These are phyloP conservation scores for Hypena proboscidalis DNA, from an alignment of 2,888 invertebrate species.

Conservation along the genomic window DNA sequence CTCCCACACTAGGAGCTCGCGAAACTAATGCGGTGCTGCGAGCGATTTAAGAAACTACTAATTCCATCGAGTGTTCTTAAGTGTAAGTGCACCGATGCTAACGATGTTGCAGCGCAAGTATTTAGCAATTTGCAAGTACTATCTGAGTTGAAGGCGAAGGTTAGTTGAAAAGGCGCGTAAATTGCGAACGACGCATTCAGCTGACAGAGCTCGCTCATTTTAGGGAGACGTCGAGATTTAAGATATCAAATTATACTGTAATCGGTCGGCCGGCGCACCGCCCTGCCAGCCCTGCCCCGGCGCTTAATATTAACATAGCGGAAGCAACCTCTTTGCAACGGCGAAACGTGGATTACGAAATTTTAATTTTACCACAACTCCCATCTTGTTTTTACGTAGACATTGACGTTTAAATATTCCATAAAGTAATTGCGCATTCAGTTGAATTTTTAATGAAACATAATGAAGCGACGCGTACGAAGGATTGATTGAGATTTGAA, in stretches of 20 bases:
- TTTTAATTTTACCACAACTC: constrained; percentile 76
- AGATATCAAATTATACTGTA: constrained; percentile 81
- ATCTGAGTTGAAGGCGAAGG: constrained; percentile 47
- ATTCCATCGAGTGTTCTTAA: constrained; percentile 11
- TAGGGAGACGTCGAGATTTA: constrained; percentile 70
- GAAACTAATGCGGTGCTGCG: constrained; percentile 7
- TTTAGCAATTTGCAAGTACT: constrained; percentile 55
- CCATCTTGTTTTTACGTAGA: constrained; percentile 72
- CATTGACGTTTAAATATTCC: constrained; percentile 78
- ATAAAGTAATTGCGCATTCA: constrained; percentile 77
- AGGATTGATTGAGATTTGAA: constrained; percentile 81
- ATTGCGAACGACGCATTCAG: constrained; percentile 77
- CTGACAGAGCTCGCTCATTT: constrained; percentile 66
- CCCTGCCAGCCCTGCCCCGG: constrained; percentile 51
- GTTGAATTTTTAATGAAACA: constrained; percentile 81
- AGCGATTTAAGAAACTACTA: constrained; percentile 17
- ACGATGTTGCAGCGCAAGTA: constrained; percentile 42
- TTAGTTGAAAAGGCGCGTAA: constrained; percentile 74
- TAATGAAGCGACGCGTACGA: constrained; percentile 67
- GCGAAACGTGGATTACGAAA: constrained; percentile 70
- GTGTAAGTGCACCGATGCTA: constrained; percentile 43
- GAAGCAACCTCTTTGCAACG: constrained; percentile 70
- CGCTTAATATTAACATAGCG: constrained; percentile 78
- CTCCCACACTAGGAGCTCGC: constrained; percentile 23
- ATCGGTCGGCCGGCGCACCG: constrained; percentile 66